Percentiles rank a stretch among this genome's conserved stretches.
Evolutionary conservation across 2,113 vertebrate genomes (phyloP).

Genomic region (Terrapene triunguis): DNA sequence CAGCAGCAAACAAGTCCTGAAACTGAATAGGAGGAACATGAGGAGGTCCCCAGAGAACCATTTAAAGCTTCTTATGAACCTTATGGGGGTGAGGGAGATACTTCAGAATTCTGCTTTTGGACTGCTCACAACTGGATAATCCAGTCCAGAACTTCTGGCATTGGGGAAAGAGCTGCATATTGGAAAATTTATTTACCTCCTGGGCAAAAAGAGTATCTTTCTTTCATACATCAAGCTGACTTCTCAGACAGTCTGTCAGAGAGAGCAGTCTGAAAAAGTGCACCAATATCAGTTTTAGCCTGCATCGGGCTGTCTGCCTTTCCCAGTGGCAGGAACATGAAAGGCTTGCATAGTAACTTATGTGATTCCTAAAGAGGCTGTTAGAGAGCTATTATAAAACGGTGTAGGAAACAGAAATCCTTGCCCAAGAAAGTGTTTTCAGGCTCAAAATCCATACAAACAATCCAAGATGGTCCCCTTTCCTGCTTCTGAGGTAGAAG

Average conservation of each 20-base stretch:
- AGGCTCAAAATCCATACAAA: neutral
- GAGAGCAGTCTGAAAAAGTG: neutral
- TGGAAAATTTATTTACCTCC: neutral
- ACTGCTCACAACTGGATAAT: no score
- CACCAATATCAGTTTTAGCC: neutral
- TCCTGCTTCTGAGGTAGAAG: neutral
- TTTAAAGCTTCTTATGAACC: neutral
- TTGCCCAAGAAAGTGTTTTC: neutral
- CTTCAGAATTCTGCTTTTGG: no score
- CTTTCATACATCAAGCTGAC: neutral
- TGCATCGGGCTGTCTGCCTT: neutral
- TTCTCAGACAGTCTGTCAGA: neutral
- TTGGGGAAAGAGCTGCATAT: neutral
- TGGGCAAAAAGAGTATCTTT: neutral
- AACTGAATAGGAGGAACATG: conserved; percentile 26
- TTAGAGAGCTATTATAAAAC: neutral
- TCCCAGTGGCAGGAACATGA: neutral
- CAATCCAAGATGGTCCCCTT: neutral
- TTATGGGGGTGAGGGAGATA: neutral
- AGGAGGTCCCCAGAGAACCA: neutral
- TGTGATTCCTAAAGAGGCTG: neutral
- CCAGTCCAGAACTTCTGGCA: neutral
- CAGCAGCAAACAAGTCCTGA: neutral
- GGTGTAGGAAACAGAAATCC: neutral
- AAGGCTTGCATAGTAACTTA: neutral